Percentiles rank a stretch among this genome's conserved stretches.
These are phyloP conservation scores for Megatriorchis doriae DNA, from an alignment of 2,113 vertebrate species.

Conservation along the genomic window DNA sequence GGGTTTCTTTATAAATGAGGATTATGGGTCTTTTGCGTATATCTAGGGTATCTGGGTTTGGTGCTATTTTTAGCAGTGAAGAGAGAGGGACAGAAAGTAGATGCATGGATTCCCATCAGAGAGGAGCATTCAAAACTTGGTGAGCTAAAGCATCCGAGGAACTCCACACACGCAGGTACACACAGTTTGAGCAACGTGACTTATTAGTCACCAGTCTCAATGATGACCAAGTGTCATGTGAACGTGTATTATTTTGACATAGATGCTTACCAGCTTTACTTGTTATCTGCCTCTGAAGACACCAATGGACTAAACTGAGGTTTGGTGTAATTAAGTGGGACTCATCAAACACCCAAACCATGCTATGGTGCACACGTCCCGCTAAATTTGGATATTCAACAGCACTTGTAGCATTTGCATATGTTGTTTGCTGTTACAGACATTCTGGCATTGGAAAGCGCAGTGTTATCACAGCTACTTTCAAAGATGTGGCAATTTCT, in stretches of 20 bases:
- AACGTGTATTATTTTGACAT: background rate
- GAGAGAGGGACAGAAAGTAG: background rate
- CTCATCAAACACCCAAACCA: background rate
- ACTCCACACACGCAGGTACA: fast-evolving
- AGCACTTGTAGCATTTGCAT: background rate
- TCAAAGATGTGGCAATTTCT: background rate
- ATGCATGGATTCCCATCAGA: background rate
- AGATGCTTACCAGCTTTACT: background rate
- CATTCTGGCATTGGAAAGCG: background rate
- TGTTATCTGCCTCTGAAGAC: background rate
- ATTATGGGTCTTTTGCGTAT: background rate
- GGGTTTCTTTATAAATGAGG: background rate
- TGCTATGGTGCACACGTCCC: background rate
- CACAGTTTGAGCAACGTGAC: background rate
- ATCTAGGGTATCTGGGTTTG: background rate
- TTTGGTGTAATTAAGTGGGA: background rate
- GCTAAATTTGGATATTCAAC: background rate
- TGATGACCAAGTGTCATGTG: background rate
- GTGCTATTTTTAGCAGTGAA: background rate
- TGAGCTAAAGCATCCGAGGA: background rate
- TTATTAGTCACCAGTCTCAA: background rate
- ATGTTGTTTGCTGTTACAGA: background rate
- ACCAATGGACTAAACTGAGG: background rate
- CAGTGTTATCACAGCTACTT: background rate
- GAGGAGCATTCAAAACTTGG: background rate